Evolutionary conservation across 2,797 vertebrate genomes (phyloP), one percentile per base, ranked within the genome.

Genomic region (Eleutherodactylus coqui): DNA sequence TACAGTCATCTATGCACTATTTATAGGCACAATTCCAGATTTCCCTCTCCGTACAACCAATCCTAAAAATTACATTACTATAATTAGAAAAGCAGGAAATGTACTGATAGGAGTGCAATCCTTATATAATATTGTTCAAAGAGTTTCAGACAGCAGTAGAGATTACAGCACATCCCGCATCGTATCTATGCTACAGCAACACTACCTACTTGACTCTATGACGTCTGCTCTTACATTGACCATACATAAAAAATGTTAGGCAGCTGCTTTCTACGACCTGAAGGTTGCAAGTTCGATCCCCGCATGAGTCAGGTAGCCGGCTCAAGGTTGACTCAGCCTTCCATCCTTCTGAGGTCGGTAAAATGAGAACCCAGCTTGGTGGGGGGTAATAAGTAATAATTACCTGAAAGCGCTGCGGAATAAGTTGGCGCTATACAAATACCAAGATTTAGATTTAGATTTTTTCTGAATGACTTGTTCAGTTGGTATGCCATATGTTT

Each of bases 21-120:
- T 79, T 72, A 43, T 43, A 55, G 19, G 41, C 17, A 34, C 29
- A 78, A 78, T 85, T 13, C 34, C 34, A 72, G 47, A 79, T 69
- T 79, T 70, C 10, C 29, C 75, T 67, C 75, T 53, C 76, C 72
- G 10, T 45, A 47, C 53, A 85, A 72, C 27, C 24, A 29, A 16
- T 13, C 32, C 6, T 58, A 36, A 58, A 34, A 55, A 34, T 21
- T 70, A 53, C 19, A 70, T 32, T 53, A 7, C 38, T 64, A 84
- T 76, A 60, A 75, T 41, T 41, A 41, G 45, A 4, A 55, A 34
- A 29, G 21, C 29, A 16, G 38, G 29, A 49, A 53, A 36, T 38
- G n/a, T 55, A n/a, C 32, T 13, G 27, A 58, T 73, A n/a, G 72
- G 29, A 29, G 45, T 27, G 27, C 21, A 27, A 73, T 73, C 24